Base-by-base conservation (phyloP, 1,140 invertebrate species). In the Battus philenor region DNA sequence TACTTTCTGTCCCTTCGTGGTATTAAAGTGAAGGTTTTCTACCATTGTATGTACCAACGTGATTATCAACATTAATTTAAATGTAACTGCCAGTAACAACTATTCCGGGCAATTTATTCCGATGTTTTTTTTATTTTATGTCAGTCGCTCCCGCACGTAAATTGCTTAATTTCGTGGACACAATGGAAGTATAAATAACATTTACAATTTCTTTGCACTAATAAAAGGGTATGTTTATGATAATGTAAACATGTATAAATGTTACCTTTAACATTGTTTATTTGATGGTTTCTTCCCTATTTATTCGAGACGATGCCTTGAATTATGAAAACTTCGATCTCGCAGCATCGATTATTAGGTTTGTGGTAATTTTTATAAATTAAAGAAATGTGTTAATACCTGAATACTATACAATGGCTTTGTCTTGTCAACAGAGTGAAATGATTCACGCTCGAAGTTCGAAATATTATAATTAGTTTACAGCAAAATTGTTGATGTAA, bases 321-420 rank as follows among this genome's bases (percentile, higher is more conserved):
- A n/a, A n/a, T n/a, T n/a, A n/a, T n/a, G n/a, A n/a, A n/a, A n/a
- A n/a, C n/a, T n/a, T n/a, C n/a, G n/a, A n/a, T n/a, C n/a, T n/a
- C n/a, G n/a, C n/a, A n/a, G 9, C 38, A 41, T 29, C 15, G 24
- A 22, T 27, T 41, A 41, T 41, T 29, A 22, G 38, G 38, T 7
- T 16, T 26, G 38, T 17, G 16, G 24, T 29, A 41, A 41, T 8
- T 29, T 41, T 41, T 16, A 29, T 41, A 29, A 29, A 41, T 22
- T 22, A 41, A 41, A 41, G 26, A 41, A 41, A 29, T 27, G 24
- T n/a, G 0, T 29, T 9, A 29, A 41, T 41, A 17, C 13, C 16
- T 11, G 38, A 41, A 41, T 41, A 41, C 38, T 13, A 41, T 41
- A 41, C 38, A 41, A 41, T 41, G 38, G 24, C 38, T 29, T 41